phyloP scores from a whole-genome alignment of 1,140 invertebrate genomes.

The Lasaia peninsularis region DNA sequence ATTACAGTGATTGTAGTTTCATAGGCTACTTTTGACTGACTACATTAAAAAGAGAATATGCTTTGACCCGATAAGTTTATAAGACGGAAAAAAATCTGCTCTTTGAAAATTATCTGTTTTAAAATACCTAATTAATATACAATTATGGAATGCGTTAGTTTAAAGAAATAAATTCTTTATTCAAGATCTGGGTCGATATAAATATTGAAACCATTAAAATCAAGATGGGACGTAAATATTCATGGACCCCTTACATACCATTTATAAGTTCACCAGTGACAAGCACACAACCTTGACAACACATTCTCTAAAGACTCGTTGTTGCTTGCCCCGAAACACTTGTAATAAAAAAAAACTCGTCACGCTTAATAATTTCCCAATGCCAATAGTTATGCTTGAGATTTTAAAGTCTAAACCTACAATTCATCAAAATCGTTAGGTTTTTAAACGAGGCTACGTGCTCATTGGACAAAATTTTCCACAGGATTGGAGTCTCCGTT shows the following conservation, averaged over 20 bases:
- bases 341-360: constrained; percentile 55
- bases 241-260: not conserved
- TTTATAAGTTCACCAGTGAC: not conserved
- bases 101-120: no score
- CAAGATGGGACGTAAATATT: not conserved
- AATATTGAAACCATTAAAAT: not conserved
- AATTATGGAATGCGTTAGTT: no score
- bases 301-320: constrained; percentile 3
- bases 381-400: constrained; percentile 54
- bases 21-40: no score
- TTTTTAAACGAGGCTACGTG: no score
- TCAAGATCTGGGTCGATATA: not conserved
- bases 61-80: no score
- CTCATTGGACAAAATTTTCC: no score
- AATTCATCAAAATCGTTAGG: no score
- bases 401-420: constrained; percentile 12
- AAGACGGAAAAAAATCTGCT: no score
- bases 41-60: no score
- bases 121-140: no score
- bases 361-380: constrained; percentile 69
- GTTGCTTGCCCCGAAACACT: constrained; percentile 31
- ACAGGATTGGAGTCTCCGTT: no score
- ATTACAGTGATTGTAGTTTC: no score
- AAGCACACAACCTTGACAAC: not conserved
- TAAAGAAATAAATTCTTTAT: not conserved